Base-by-base conservation (phyloP, 1,140 invertebrate species). In the Micrasema longulum region DNA sequence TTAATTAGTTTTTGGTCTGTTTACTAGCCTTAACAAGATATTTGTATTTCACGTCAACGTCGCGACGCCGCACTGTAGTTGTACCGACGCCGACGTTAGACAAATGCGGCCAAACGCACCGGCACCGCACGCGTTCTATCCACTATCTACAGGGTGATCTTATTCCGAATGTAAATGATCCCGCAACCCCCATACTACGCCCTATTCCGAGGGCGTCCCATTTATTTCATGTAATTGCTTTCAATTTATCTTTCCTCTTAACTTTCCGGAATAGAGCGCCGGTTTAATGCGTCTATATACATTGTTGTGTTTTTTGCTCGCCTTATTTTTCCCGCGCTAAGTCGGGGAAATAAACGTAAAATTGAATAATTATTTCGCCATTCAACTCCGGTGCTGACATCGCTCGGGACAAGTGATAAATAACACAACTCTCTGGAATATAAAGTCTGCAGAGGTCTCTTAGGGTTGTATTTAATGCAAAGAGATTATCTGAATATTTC, bases 211-310 rank as follows among this genome's bases (percentile, higher is more conserved):
- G 43, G 48, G 72, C 23, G 69, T 41, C 55, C 72, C 74, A 73
- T 76, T 76, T 76, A 76, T 76, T 72, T 69, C 60, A 31, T 68
- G 71, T 76, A 76, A 76, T 76, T 76, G 71, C 74, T 71, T 76
- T 70, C 67, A 76, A 76, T 76, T 76, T 76, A 76, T 76, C 74
- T 76, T 71, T 31, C 52, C 74, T 70, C 68, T 70, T 65, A 71
- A 72, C 69, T 75, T 75, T 45, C 41, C 55, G 43, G 47, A 71
- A 65, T 71, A 62, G 63, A 71, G 65, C 55, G 55, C 47, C 23
- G 47, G 65, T 64, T 43, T 71, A 68, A 64, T 68, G 38, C 60
- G 60, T 35, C 47, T 53, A n/a, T 62, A 52, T 64, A 48, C 57
- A 64, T 52, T 69, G 60, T 64, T 53, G 67, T 70, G 64, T 38